Evolutionary conservation across 2,888 invertebrate species (phyloP), one percentile per base, ranked within the genome.

Genomic region (Spodoptera littoralis): DNA sequence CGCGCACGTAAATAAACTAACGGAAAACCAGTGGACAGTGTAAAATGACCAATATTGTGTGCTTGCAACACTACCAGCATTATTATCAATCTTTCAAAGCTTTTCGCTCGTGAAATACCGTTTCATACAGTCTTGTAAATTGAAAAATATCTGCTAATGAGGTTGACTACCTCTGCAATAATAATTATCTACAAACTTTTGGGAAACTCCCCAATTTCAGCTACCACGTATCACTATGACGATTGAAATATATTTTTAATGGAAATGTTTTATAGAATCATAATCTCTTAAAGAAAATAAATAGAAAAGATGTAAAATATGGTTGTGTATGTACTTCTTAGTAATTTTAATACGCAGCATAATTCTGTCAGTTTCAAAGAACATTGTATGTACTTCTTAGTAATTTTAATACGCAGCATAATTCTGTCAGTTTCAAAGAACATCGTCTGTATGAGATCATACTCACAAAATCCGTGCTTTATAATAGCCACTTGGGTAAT

Each of bases 1-100:
- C 80, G 78, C 68, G 68, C 69, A 82, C 88, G 84, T 84, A 87
- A 89, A 88, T 88, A 88, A 84, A 84, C 77, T 74, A 75, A 76
- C 73, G 77, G 77, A 80, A 81, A 86, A 81, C 76, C 79, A 80
- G 88, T 88, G 86, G 86, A 83, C 77, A 82, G 81, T 70, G 82
- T 71, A 74, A 80, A 84, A 85, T 77, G 63, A 76, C 79, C 77
- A 75, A 77, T 77, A 76, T 68, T 59, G 66, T 67, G 65, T 51
- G 70, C 70, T 70, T 69, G 64, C 53, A 60, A 60, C 56, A 51
- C 71, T 56, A 36, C 30, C 56, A 13, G 42, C 57, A 52, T 11
- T 45, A 13, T 30, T 53, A 45, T 60, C n/a, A 53, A 75, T 65
- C 55, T 70, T 62, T 60, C 53, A 63, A 42, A 49, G 12, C 58